These are phyloP conservation scores for Microhierax caerulescens DNA, from an alignment of 2,797 vertebrate genomes.

Conservation along the genomic window DNA sequence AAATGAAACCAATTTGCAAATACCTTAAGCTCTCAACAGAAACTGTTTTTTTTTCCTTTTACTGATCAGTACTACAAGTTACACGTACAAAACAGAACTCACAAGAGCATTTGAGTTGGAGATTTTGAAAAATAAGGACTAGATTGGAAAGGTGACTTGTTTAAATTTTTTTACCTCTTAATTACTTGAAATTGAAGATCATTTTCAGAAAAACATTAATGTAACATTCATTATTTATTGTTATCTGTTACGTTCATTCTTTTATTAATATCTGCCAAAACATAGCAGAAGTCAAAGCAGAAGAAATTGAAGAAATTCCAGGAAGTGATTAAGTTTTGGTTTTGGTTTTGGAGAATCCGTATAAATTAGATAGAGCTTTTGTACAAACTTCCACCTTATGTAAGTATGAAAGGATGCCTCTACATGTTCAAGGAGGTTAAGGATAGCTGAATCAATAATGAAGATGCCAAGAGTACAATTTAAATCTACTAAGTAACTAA, in stretches of 20 bases:
- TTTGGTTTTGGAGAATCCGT: neutral
- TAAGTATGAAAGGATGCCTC: neutral
- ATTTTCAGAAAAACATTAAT: neutral
- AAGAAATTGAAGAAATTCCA: neutral
- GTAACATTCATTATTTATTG: neutral
- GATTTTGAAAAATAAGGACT: neutral
- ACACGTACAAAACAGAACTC: neutral
- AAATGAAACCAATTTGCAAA: neutral
- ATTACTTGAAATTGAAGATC: neutral
- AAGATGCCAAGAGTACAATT: conserved; percentile 17
- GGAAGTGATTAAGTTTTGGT: neutral
- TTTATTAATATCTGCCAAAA: neutral
- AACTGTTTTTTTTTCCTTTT: neutral
- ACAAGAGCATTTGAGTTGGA: neutral
- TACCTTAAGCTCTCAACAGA: neutral
- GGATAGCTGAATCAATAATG: conserved; percentile 7
- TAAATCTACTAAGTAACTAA: conserved; percentile 54
- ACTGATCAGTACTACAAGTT: neutral
- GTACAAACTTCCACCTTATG: neutral
- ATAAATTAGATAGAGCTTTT: conserved; percentile 5
- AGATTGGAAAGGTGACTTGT: neutral
- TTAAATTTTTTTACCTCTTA: neutral
- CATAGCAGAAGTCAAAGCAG: neutral
- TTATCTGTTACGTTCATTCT: neutral
- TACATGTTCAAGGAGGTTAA: neutral